These are phyloP conservation scores for Pristis pectinata DNA, from an alignment of 2,797 vertebrate species.

Conservation along the genomic window DNA sequence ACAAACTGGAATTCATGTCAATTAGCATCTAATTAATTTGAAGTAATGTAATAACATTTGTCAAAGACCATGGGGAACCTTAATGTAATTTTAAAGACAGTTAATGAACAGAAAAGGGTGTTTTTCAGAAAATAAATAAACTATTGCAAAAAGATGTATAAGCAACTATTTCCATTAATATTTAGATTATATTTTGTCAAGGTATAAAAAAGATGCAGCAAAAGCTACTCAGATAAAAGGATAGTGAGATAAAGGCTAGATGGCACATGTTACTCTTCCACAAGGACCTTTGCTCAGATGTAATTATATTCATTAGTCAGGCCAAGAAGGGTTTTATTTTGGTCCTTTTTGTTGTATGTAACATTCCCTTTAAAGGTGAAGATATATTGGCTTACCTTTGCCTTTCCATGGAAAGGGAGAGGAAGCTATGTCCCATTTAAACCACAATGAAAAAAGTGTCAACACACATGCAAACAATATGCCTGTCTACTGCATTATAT, in stretches of 20 bases:
- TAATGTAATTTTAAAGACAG: conserved; percentile 38
- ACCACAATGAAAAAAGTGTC: background rate
- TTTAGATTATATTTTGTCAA: background rate
- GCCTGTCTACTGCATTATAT: background rate
- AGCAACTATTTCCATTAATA: background rate
- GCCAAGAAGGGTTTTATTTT: background rate
- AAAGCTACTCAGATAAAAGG: background rate
- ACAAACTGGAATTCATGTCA: conserved; percentile 36
- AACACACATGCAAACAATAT: background rate
- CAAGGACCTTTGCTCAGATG: background rate
- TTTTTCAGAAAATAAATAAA: conserved; percentile 17
- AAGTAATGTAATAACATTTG: conserved; percentile 38
- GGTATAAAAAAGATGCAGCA: background rate
- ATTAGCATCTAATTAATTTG: conserved; percentile 38
- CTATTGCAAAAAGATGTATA: background rate
- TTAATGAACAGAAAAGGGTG: conserved; percentile 36
- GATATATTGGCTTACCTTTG: background rate
- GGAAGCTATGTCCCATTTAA: background rate
- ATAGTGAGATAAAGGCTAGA: too few species aligned
- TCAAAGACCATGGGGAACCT: conserved; percentile 34
- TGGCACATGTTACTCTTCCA: background rate
- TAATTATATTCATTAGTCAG: background rate
- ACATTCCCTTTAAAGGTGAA: background rate
- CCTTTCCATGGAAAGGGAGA: background rate
- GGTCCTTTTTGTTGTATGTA: background rate